A percentile compares a stretch with the other conserved stretches of the same genome.
Evolutionary conservation across 2,888 invertebrate species (phyloP).

Genomic region (Tinea semifulvella): DNA sequence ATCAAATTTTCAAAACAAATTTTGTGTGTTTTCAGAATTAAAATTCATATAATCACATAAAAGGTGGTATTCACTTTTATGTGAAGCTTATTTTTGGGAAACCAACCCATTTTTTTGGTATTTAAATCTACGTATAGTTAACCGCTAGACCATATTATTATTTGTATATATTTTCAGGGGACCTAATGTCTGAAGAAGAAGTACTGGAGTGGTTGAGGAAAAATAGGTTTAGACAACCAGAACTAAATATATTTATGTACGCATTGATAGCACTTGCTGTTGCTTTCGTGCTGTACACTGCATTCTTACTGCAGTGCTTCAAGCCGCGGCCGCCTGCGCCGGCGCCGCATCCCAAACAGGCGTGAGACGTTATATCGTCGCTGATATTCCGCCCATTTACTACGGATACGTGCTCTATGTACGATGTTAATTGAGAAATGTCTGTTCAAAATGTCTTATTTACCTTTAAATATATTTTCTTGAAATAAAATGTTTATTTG

Average conservation of each 20-base stretch:
- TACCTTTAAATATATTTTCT: no score
- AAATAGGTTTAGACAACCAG: constrained; percentile 92
- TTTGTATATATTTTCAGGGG: constrained; percentile 62
- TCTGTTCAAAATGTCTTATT: no score
- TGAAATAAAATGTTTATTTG: no score
- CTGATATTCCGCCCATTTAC: neutral
- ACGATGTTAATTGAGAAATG: neutral
- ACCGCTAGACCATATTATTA: no score
- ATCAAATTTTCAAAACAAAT: no score
- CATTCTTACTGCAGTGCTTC: constrained; percentile 90
- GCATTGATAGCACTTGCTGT: constrained; percentile 85
- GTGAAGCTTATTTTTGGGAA: no score
- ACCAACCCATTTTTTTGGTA: no score
- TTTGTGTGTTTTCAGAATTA: no score
- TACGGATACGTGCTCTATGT: neutral
- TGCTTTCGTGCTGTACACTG: constrained; percentile 89
- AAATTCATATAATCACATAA: no score
- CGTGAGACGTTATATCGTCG: constrained; percentile 45
- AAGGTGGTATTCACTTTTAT: no score
- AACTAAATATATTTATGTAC: constrained; percentile 94
- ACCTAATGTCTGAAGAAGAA: constrained; percentile 83
- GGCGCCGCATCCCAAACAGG: constrained; percentile 72
- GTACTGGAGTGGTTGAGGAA: constrained; percentile 93
- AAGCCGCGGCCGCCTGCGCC: constrained; percentile 74
- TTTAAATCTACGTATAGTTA: no score